Evolutionary conservation across 2,888 invertebrate species (phyloP), one percentile per base, ranked within the genome.

Genomic region (Macrophya annulata): DNA sequence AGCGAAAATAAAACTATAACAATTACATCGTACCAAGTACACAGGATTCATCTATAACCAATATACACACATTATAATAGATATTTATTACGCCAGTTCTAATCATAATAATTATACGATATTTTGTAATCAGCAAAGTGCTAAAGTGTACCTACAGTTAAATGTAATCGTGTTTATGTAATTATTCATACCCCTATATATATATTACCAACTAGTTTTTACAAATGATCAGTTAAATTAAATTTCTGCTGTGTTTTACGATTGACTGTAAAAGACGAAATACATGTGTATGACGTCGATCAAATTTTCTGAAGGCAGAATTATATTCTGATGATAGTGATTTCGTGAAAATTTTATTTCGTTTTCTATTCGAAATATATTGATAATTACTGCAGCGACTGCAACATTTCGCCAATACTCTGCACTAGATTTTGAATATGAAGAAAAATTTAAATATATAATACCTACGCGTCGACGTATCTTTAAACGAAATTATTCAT

Each of bases 351-450:
- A 68, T 68, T 68, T 37, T 8, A 68, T 37, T 68, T 68, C 6
- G 10, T 37, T 31, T 37, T 17, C 15, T 37, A 31, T 37, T 68
- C 15, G 15, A 77, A 51, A 55, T n/a, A 55, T 55, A n/a, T 37
- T 37, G 15, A 37, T 15, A 37, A 25, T 25, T 55, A n/a, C 43
- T 4, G 40, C 62, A 25, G 40, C 62, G 40, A 77, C 55, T 55
- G 55, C 59, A 62, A 81, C 85, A 85, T 88, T 87, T 89, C 87
- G 86, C 86, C 77, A 85, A 88, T 87, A 84, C 86, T 89, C 87
- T 87, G 87, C 86, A 85, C 84, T 86, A 82, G 68, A 84, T 71
- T 81, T 81, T 68, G 84, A 84, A 84, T 82, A 85, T 86, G n/a
- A 40, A 37, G n/a, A 74, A n/a, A 37, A 51, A 55, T 48, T 31